Conservation (phyloP, 2,888 invertebrate species). For the Pinctada fucata region DNA sequence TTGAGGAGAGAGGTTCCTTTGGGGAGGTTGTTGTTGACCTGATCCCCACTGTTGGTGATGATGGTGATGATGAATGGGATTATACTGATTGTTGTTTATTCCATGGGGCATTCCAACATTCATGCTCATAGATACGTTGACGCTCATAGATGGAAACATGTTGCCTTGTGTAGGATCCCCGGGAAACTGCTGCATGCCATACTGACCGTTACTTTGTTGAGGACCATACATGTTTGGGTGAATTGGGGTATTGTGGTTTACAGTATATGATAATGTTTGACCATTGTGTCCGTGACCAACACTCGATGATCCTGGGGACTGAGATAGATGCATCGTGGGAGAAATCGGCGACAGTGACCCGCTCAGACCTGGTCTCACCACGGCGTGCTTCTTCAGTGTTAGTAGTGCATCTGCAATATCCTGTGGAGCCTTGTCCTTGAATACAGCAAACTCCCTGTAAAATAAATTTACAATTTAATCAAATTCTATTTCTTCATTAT, state of each 20-base stretch:
- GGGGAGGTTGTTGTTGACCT: conserved; percentile 44
- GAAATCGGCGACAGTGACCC: conserved; percentile 77
- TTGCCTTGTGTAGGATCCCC: conserved; percentile 52
- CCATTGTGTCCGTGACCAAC: conserved; percentile 40
- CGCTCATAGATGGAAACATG: conserved; percentile 93
- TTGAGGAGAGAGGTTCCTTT: conserved; percentile 44
- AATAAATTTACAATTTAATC: conserved; percentile 14
- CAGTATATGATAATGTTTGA: conserved; percentile 51
- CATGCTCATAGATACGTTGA: conserved; percentile 98
- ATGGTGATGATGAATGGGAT: conserved; percentile 48
- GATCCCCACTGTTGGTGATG: conserved; percentile 56
- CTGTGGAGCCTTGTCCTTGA: conserved; percentile 73
- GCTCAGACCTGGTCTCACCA: conserved; percentile 83
- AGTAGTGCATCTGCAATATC: conserved; percentile 93
- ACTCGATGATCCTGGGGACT: conserved; percentile 41
- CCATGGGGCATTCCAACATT: conserved; percentile 83
- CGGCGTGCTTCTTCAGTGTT: conserved; percentile 92
- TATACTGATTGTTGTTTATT: conserved; percentile 53
- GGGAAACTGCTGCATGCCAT: conserved; percentile 52
- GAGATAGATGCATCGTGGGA: conserved; percentile 59
- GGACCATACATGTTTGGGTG: conserved; percentile 53
- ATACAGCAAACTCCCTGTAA: conserved; percentile 71
- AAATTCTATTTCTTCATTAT: background rate
- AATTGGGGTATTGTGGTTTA: conserved; percentile 53
- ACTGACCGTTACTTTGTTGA: conserved; percentile 53